These are phyloP conservation scores for Eurytoma californica DNA, from an alignment of 2,888 invertebrate species.

Conservation along the genomic window DNA sequence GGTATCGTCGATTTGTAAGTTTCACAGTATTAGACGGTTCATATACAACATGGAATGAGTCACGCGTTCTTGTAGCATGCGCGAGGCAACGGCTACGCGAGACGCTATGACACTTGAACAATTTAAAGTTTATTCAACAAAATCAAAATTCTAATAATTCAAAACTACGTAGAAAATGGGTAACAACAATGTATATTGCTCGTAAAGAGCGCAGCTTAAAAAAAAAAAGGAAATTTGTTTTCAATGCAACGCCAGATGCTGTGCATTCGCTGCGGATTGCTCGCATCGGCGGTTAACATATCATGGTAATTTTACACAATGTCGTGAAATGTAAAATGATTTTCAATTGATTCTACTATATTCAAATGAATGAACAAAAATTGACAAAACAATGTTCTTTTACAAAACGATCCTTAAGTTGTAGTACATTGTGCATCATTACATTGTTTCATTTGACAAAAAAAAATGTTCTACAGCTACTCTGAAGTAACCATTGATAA, in stretches of 20 bases:
- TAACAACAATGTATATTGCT: slow-evolving; percentile 28
- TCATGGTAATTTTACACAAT: slow-evolving; percentile 43
- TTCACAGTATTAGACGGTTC: slow-evolving; percentile 33
- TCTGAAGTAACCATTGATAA: background rate
- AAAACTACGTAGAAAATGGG: slow-evolving; percentile 15
- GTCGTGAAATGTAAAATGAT: slow-evolving; percentile 53
- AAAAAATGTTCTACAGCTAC: too few species aligned
- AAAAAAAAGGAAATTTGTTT: slow-evolving; percentile 29
- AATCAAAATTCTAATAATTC: slow-evolving; percentile 13
- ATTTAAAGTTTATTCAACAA: slow-evolving; percentile 20
- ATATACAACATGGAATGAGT: slow-evolving; percentile 25
- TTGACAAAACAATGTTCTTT: slow-evolving; percentile 49
- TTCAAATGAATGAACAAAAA: slow-evolving; percentile 51
- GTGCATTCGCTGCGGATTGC: slow-evolving; percentile 34
- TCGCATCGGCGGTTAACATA: slow-evolving; percentile 23
- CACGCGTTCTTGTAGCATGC: slow-evolving; percentile 52
- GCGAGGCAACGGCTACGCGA: slow-evolving; percentile 45
- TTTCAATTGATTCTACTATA: slow-evolving; percentile 47
- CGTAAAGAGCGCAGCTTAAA: slow-evolving; percentile 23
- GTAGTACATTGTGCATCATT: slow-evolving; percentile 51
- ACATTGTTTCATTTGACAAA: background rate
- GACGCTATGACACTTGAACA: slow-evolving; percentile 41
- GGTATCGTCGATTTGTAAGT: slow-evolving; percentile 40
- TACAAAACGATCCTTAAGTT: slow-evolving; percentile 30
- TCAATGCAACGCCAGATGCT: slow-evolving; percentile 27